phyloP scores from a whole-genome alignment of 2,113 vertebrate genomes.

The Falco punctatus region DNA sequence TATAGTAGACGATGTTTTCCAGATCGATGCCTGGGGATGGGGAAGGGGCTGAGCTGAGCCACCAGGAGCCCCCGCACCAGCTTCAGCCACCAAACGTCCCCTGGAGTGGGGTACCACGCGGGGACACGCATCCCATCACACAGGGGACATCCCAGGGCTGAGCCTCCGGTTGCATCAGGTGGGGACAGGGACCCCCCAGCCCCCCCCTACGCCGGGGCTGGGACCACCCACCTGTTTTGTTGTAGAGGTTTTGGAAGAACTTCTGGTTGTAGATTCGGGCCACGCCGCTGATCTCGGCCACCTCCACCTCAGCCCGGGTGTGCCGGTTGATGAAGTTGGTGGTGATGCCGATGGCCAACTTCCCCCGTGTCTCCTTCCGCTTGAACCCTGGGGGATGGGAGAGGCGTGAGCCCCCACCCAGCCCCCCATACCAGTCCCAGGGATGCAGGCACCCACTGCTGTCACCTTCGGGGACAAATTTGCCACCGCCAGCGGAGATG shows the following conservation, averaged over 20 bases:
- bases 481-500: conserved; percentile 90
- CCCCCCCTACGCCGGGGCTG: rapidly evolving
- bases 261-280: conserved; percentile 96
- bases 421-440: rapidly evolving
- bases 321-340: conserved; percentile 89
- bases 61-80: neutral
- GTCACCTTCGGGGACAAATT: conserved; percentile 90
- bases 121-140: neutral
- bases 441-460: neutral
- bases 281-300: conserved; percentile 92
- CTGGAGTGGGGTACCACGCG: rapidly evolving
- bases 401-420: neutral
- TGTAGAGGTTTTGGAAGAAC: conserved; percentile 91
- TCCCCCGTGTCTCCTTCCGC: conserved; percentile 88
- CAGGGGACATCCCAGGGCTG: neutral
- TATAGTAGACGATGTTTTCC: conserved; percentile 98
- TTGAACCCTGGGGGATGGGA: conserved; percentile 82
- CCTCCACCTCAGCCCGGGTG: conserved; percentile 84
- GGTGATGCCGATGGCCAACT: conserved; percentile 93
- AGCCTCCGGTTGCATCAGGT: neutral
- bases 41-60: neutral
- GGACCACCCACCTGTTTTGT: conserved; percentile 80
- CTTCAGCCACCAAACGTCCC: neutral
- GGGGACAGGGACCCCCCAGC: rapidly evolving
- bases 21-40: conserved; percentile 87